These are phyloP conservation scores for Whitmania pigra DNA, from an alignment of 1,140 invertebrate genomes.

Conservation along the genomic window DNA sequence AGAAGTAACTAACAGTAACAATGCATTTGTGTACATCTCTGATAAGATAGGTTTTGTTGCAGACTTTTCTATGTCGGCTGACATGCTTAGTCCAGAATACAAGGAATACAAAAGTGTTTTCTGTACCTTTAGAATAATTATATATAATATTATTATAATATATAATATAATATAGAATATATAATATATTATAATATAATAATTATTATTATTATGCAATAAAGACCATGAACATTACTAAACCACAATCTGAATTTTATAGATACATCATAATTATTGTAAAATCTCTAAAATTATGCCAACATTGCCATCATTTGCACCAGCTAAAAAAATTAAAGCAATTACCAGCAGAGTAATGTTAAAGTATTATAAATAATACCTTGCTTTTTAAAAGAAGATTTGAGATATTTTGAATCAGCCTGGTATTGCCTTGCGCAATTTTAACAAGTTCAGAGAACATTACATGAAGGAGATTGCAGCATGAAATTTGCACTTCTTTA, in stretches of 20 bases:
- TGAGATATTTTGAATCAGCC: conserved; percentile 66
- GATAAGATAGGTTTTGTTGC: conserved; percentile 28
- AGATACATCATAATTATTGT: no score
- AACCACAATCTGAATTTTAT: no score
- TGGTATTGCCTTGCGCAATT: conserved; percentile 69
- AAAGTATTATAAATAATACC: conserved; percentile 18
- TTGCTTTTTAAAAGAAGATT: conserved; percentile 69
- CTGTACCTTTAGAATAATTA: conserved; percentile 49
- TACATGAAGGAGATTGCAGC: conserved; percentile 61
- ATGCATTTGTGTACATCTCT: not conserved
- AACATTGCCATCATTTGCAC: no score
- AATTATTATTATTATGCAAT: no score
- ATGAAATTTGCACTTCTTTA: conserved; percentile 57
- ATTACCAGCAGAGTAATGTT: not conserved
- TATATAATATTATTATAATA: no score
- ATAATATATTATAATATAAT: no score
- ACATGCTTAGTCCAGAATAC: conserved; percentile 49
- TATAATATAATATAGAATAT: no score
- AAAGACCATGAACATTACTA: no score
- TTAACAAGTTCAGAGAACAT: conserved; percentile 63
- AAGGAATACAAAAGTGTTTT: conserved; percentile 74
- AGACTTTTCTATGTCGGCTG: conserved; percentile 40
- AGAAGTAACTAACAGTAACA: not conserved
- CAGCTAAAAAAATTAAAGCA: not conserved
- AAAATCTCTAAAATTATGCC: no score